Base-by-base conservation (phyloP, 2,888 invertebrate genomes). In the Agrenia bidenticulata region DNA sequence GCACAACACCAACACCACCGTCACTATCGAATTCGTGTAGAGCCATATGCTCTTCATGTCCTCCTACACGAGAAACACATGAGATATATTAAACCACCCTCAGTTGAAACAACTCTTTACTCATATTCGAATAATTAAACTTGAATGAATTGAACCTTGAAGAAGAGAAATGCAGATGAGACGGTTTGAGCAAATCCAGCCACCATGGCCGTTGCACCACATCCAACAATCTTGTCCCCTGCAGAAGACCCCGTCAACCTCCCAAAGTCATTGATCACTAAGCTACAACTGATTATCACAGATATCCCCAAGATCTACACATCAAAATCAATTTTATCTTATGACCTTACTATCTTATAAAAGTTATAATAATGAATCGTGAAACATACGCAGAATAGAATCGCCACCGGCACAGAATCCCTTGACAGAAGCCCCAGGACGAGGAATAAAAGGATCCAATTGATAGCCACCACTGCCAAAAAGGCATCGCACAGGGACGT, bases 211-310 rank as follows among this genome's bases (percentile, higher is more conserved):
- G 64, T 58, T 13, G 64, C 42, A 27, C 53, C 54, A 21, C 64
- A 64, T 5, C 64, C 64, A 17, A 64, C 39, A 2, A 64, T 50
- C 54, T 64, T 64, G 21, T 59, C 42, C 15, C 54, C 61, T n/a
- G 5, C 9, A 2, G 21, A 21, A 7, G 51, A 19, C 23, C 51
- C 51, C 11, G 50, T 39, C 23, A 41, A 26, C 4, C 23, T 50
- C 13, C 45, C 45, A 21, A 42, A 64, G 23, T 53, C 32, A 17
- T 64, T 42, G 17, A 64, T 15, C 1, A 64, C 64, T 5, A 59
- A 13, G 21, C 64, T 59, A 27, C 64, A 59, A 15, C 50, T 23
- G 15, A 64, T 54, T n/a, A 64, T 27, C 1, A 64, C 64, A 32
- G 56, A 41, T 1, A 64, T 39, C 21, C 64, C 64, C 15, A 64